Base-by-base conservation (phyloP, 23 tunicate genomes). In the Clavelina lepadiformis region DNA sequence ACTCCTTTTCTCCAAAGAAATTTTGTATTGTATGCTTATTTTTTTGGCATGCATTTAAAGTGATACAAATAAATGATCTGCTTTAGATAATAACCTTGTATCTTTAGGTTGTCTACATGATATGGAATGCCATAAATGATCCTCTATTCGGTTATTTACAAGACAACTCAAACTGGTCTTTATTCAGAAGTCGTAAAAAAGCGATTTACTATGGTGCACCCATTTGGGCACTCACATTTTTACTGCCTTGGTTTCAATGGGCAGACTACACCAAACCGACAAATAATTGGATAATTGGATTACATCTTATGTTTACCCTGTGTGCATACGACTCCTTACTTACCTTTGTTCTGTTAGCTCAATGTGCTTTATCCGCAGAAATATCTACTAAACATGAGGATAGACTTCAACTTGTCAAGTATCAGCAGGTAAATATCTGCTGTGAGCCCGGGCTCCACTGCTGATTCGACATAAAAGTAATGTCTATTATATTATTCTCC, bases 101-200 rank as follows among this genome's bases (percentile, higher is more conserved):
- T n/a, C n/a, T n/a, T n/a, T 27, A 88, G 96, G 61, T 88, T 26
- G 79, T 74, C 30, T 88, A 88, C 49, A 73, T 88, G 96, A 54
- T 88, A n/a, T 88, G 96, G 96, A 88, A 88, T 63, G 96, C 96
- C 0, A 80, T 88, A 51, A 88, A 88, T 46, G 96, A 88, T 68
- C 96, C 96, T 7, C 56, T 88, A 61, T 88, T 88, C 69, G 96
- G 88, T 20, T 88, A 88, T 56, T 61, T 88, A 1, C 96, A 88
- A 80, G 96, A 88, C 52, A 85, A 88, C 32, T 88, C 96, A 1
- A 74, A 63, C 2, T 88, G 87, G 96, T 64, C 74, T 2, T 38
- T 80, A 24, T 88, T 67, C 51, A 68, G 88, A 38, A 80, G 86
- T 44, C 79, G 96, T 1, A 77, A 74, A 55, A 73, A 62, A 61